phyloP scores from a whole-genome alignment of 2,888 invertebrate genomes.

The Apoderus coryli region DNA sequence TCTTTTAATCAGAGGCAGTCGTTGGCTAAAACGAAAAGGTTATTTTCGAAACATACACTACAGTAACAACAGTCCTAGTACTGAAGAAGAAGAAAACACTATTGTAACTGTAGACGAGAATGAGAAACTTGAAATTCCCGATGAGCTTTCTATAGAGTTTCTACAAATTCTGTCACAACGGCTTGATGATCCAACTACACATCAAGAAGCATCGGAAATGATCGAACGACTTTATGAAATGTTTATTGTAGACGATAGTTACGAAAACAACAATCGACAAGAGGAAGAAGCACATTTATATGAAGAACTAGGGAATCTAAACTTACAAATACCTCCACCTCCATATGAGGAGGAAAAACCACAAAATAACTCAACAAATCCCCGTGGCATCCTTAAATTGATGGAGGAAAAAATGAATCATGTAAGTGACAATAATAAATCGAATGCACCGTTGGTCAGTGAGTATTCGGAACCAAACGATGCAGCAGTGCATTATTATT shows the following conservation, averaged over 20 bases:
- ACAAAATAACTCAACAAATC: constrained; percentile 19
- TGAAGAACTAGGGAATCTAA: constrained; percentile 42
- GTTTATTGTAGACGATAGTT: constrained; percentile 54
- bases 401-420: constrained; percentile 41
- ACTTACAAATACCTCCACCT: constrained; percentile 37
- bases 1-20: constrained; percentile 38
- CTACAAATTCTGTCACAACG: constrained; percentile 51
- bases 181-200: constrained; percentile 56
- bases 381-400: constrained; percentile 44
- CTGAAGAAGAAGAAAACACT: constrained; percentile 34
- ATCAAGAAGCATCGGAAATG: constrained; percentile 59
- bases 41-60: constrained; percentile 37
- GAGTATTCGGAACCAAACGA: constrained; percentile 44
- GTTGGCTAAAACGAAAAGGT: constrained; percentile 43
- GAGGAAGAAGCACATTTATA: constrained; percentile 32
- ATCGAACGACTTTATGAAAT: constrained; percentile 63
- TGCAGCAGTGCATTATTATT: constrained; percentile 38
- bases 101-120: constrained; percentile 29
- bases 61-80: constrained; percentile 42
- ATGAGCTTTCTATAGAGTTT: constrained; percentile 59
- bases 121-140: constrained; percentile 44
- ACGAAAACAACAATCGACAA: constrained; percentile 37
- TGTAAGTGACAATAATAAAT: constrained; percentile 20
- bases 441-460: constrained; percentile 30
- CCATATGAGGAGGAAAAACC: constrained; percentile 35